Evolutionary conservation across 1,140 invertebrate genomes (phyloP), one percentile per base, ranked within the genome.

Genomic region (Telenomus remus): DNA sequence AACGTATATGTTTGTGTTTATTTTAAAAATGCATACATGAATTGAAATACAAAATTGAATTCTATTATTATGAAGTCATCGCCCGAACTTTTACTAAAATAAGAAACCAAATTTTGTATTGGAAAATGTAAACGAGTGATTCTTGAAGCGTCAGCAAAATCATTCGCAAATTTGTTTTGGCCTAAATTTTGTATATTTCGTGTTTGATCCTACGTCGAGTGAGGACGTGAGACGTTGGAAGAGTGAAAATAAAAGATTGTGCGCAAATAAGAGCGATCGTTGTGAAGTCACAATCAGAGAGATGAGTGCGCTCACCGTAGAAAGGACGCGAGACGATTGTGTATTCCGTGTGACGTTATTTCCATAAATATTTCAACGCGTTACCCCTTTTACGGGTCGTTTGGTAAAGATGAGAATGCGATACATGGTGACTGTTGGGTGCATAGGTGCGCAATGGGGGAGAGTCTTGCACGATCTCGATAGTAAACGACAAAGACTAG

Each of bases 401-500:
- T 68, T 59, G 57, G n/a, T 27, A 49, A 39, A 68, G 72, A 66
- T 73, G 73, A 79, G 76, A 73, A 78, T 59, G 49, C 63, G 69
- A 79, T 76, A 76, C 59, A 55, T 65, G 59, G 73, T 73, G 73
- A 73, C 65, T 15, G n/a, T 56, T 50, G 19, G 12, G 44, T 37
- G 64, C 42, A 56, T 12, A 63, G 34, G 53, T 42, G 59, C 48
- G 59, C 43, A 11, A 27, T 1, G 19, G 19, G 19, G 19, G 64
- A 55, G 65, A 47, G 54, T 42, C 56, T 55, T 44, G 69, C 69
- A 74, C 76, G 72, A 79, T 79, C 68, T 76, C 78, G 76, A 79
- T 81, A 75, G 73, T 70, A 56, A 66, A 79, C 63, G 59, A 74
- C 63, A 66, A 65, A 70, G 72, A 78, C 69, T 74, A 71, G 61